Conservation (phyloP, 2,888 invertebrate species). For the Parnassius orleans region DNA sequence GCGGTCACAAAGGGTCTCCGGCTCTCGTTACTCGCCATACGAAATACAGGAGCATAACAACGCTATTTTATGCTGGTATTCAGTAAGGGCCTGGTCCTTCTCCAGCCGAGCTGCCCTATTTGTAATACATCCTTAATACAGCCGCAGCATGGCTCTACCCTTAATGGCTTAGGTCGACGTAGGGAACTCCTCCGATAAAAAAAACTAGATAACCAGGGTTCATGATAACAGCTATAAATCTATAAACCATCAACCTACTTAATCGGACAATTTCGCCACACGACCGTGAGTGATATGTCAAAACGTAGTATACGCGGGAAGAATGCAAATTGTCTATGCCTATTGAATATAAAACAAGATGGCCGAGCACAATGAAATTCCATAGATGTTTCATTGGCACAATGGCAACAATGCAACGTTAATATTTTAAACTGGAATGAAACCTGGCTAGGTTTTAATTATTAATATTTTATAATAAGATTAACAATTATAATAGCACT, state of each 20-base stretch:
- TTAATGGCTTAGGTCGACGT: too few relatives aligned
- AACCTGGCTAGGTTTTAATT: neutral
- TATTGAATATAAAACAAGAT: conserved; percentile 42
- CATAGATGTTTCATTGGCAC: conserved; percentile 14
- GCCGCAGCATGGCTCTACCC: too few relatives aligned
- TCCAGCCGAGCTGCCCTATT: too few relatives aligned
- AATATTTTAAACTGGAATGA: conserved; percentile 13
- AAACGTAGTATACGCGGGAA: conserved; percentile 39
- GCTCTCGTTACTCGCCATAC: too few relatives aligned
- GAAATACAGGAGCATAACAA: too few relatives aligned
- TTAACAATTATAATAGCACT: neutral
- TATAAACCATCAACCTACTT: conserved; percentile 12
- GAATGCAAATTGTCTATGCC: conserved; percentile 44
- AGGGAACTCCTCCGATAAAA: neutral
- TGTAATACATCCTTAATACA: too few relatives aligned
- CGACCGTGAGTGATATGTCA: conserved; percentile 57
- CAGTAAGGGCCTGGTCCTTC: too few relatives aligned
- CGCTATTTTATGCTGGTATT: too few relatives aligned
- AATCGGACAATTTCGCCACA: conserved; percentile 47
- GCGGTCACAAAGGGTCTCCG: too few relatives aligned
- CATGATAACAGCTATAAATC: neutral
- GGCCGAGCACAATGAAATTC: conserved; percentile 21
- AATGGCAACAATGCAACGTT: conserved; percentile 12
- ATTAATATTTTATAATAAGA: too few relatives aligned
- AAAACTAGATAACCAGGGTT: neutral